Evolutionary conservation across 2,113 vertebrate species (phyloP).

Genomic region (Notothenia coriiceps): DNA sequence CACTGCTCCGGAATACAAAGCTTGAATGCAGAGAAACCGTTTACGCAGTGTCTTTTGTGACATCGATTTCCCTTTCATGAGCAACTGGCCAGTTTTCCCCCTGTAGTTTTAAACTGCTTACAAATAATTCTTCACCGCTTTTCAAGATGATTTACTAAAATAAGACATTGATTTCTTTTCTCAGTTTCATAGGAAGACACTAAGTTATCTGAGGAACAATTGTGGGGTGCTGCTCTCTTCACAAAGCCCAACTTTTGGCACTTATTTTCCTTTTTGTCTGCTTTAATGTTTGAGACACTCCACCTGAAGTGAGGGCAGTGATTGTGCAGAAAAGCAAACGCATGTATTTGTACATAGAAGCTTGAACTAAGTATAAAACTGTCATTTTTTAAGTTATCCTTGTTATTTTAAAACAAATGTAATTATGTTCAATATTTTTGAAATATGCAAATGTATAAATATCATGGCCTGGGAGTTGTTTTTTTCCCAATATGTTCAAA

Average conservation of each 20-base stretch:
- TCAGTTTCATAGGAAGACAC: slow-evolving; percentile 41
- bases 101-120: slow-evolving; percentile 45
- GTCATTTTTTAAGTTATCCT: slow-evolving; percentile 69
- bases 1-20: slow-evolving; percentile 43
- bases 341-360: slow-evolving; percentile 61
- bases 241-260: slow-evolving; percentile 43
- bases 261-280: slow-evolving; percentile 48
- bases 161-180: slow-evolving; percentile 47
- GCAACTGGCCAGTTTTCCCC: slow-evolving; percentile 23
- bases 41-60: slow-evolving; percentile 45
- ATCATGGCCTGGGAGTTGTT: slow-evolving; percentile 57
- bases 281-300: slow-evolving; percentile 13
- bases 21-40: slow-evolving; percentile 49
- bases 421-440: slow-evolving; percentile 71
- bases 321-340: slow-evolving; percentile 35
- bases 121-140: slow-evolving; percentile 17
- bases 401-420: slow-evolving; percentile 57
- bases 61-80: slow-evolving; percentile 58
- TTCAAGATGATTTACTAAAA: slow-evolving; percentile 38
- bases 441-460: slow-evolving; percentile 84
- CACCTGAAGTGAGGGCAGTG: slow-evolving; percentile 4
- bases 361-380: slow-evolving; percentile 28
- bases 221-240: slow-evolving; percentile 1
- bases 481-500: slow-evolving; percentile 54
- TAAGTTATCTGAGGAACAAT: slow-evolving; percentile 45